phyloP scores from a whole-genome alignment of 2,113 vertebrate species.

The Theropithecus gelada region DNA sequence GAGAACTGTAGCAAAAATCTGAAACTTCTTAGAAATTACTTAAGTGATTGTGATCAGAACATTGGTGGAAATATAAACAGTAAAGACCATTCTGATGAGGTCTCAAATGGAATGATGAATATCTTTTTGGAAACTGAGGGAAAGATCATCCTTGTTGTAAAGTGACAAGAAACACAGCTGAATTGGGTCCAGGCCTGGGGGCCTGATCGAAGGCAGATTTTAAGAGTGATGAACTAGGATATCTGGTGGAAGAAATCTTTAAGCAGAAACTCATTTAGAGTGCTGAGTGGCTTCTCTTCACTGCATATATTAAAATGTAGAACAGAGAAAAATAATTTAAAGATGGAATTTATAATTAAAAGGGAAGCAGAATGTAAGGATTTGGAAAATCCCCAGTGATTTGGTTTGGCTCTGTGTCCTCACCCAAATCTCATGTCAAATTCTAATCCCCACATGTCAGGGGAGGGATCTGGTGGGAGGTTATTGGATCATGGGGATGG shows the following conservation, averaged over 20 bases:
- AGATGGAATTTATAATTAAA: not conserved
- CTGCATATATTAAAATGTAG: not conserved
- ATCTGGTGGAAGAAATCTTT: not conserved
- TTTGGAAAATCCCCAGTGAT: not conserved
- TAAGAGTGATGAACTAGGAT: not conserved
- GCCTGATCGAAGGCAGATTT: not conserved
- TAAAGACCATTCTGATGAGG: not conserved
- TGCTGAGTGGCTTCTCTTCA: not conserved
- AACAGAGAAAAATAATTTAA: not conserved
- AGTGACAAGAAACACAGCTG: not conserved
- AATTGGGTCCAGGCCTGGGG: not conserved
- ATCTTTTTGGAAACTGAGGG: not conserved
- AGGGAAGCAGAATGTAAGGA: not conserved
- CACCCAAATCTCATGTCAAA: no score
- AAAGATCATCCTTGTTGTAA: not conserved
- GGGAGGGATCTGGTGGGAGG: no score
- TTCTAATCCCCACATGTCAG: no score
- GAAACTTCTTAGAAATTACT: not conserved
- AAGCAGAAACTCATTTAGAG: not conserved
- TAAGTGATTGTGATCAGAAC: no score
- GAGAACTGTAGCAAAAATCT: not conserved
- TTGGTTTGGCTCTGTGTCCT: no score
- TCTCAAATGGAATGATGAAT: not conserved
- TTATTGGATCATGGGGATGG: no score
- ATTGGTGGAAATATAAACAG: not conserved